Evolutionary conservation across 2,797 vertebrate species (phyloP).

Genomic region (Gobionotothen gibberifrons): DNA sequence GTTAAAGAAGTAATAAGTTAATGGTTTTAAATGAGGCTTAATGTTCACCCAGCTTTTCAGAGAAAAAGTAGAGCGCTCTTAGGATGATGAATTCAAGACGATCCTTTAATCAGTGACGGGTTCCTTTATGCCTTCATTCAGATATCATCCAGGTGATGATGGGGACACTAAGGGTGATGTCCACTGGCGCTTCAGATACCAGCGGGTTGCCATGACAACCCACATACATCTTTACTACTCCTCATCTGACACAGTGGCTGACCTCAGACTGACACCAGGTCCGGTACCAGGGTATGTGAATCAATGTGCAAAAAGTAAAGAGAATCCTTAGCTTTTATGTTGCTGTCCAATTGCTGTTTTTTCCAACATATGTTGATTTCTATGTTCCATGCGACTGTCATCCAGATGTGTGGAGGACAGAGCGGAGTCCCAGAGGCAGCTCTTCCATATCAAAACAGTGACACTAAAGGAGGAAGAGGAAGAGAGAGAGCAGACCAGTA

Average conservation of each 20-base stretch:
- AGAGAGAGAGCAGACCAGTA: constrained; percentile 32
- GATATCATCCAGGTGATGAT: constrained; percentile 26
- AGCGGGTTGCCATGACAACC: constrained; percentile 27
- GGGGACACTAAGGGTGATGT: neutral
- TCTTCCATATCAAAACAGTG: constrained; percentile 73
- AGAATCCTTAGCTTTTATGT: neutral
- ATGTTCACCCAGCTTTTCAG: neutral
- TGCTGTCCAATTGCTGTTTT: neutral
- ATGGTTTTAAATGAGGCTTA: neutral
- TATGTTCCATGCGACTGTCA: neutral
- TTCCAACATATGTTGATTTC: neutral
- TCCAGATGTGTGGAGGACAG: constrained; percentile 69
- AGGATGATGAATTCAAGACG: too few species aligned
- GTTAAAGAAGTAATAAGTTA: too few species aligned
- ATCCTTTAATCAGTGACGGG: neutral
- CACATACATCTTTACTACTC: constrained; percentile 83
- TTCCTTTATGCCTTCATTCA: constrained; percentile 23
- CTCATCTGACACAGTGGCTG: constrained; percentile 39
- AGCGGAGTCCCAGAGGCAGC: constrained; percentile 64
- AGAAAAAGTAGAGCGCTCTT: too few species aligned
- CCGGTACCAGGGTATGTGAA: constrained; percentile 37
- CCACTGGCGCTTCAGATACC: constrained; percentile 42
- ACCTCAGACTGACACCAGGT: constrained; percentile 37
- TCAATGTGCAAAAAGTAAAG: neutral
- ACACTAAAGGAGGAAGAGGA: constrained; percentile 46